Percentiles rank a stretch among this genome's conserved stretches.
Evolutionary conservation across 2,888 invertebrate genomes (phyloP).

Genomic region (Lasioglossum lativentre): DNA sequence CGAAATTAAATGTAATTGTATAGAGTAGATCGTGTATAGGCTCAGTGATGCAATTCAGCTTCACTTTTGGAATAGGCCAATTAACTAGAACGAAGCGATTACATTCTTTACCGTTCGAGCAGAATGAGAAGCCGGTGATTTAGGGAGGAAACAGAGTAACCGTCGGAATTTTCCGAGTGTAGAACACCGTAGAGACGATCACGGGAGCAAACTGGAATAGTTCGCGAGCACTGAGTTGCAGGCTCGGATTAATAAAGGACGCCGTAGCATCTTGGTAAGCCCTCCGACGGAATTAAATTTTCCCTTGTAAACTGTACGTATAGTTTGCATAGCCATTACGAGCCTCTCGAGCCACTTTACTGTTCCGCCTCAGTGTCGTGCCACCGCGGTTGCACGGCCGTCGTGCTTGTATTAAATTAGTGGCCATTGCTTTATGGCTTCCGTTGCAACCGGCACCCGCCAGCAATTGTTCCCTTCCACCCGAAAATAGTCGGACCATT

Average conservation of each 20-base stretch:
- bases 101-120: neutral
- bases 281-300: slow-evolving; percentile 60
- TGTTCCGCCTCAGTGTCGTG: slow-evolving; percentile 48
- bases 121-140: neutral
- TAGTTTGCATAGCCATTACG: slow-evolving; percentile 62
- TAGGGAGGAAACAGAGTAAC: neutral
- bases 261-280: slow-evolving; percentile 45
- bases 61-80: neutral
- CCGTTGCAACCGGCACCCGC: slow-evolving; percentile 15
- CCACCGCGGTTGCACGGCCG: slow-evolving; percentile 36
- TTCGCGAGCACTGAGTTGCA: slow-evolving; percentile 18
- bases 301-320: slow-evolving; percentile 63
- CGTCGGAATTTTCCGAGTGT: neutral
- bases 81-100: neutral
- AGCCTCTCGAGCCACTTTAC: slow-evolving; percentile 61
- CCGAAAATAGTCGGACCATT: slow-evolving; percentile 30
- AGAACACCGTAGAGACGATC: slow-evolving; percentile 4
- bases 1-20: too few species aligned
- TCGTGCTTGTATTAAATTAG: slow-evolving; percentile 58
- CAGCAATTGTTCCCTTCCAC: slow-evolving; percentile 19
- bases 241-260: slow-evolving; percentile 47
- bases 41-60: neutral
- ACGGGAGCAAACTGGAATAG: neutral
- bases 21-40: too few species aligned
- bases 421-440: slow-evolving; percentile 56